phyloP scores from a whole-genome alignment of 2,888 invertebrate species.

The Idaea dimidiata region DNA sequence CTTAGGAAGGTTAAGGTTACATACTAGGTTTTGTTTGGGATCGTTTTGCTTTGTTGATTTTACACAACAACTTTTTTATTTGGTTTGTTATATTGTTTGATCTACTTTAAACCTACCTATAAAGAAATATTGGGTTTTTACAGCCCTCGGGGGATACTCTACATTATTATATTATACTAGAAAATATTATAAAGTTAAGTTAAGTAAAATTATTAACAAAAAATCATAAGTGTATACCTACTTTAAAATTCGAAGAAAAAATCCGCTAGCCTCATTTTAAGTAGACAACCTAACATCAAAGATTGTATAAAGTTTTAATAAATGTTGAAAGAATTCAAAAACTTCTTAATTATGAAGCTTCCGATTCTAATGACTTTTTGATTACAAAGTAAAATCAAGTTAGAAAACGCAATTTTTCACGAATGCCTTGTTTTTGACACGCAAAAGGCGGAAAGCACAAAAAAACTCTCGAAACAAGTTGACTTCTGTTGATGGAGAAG shows the following conservation, averaged over 20 bases:
- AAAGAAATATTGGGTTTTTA: too few species aligned
- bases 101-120: neutral
- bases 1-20: neutral
- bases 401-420: neutral
- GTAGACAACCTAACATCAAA: neutral
- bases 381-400: neutral
- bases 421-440: neutral
- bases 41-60: neutral
- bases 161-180: too few species aligned
- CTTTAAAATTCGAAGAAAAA: neutral
- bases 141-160: too few species aligned
- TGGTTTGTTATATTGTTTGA: neutral
- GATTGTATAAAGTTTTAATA: neutral
- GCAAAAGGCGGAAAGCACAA: conserved; percentile 3
- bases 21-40: neutral
- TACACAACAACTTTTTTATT: neutral
- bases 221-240: too few species aligned
- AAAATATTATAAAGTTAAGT: too few species aligned
- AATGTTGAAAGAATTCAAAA: neutral
- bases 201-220: too few species aligned
- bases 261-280: too few species aligned
- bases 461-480: conserved; percentile 2
- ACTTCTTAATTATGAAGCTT: neutral
- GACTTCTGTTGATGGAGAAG: conserved; percentile 7
- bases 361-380: neutral